These are phyloP conservation scores for Sebastes hubbsi DNA, from an alignment of 2,797 vertebrate genomes.

Conservation along the genomic window DNA sequence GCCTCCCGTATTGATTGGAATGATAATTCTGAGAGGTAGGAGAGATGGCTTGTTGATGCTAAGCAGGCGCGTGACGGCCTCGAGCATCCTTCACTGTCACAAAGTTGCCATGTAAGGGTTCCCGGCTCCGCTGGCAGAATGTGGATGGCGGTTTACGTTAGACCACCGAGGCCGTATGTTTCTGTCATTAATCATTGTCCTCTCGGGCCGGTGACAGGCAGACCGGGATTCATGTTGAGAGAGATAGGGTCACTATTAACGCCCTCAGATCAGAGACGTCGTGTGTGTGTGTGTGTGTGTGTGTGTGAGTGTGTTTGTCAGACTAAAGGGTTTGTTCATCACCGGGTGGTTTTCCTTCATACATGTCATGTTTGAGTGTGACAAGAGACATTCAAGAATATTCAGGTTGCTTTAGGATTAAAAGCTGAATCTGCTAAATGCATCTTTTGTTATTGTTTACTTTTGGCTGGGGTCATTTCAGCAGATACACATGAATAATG, in stretches of 20 bases:
- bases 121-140: conserved; percentile 50
- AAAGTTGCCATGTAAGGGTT: conserved; percentile 81
- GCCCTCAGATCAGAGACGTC: conserved; percentile 55
- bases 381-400: conserved; percentile 8
- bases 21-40: conserved; percentile 81
- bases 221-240: conserved; percentile 55
- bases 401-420: neutral
- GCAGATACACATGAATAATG: neutral
- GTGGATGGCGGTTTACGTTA: conserved; percentile 68
- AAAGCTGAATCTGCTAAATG: neutral
- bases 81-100: conserved; percentile 80
- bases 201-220: conserved; percentile 51
- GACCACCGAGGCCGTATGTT: conserved; percentile 72
- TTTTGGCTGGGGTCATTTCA: neutral
- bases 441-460: neutral
- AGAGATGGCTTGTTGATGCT: conserved; percentile 80
- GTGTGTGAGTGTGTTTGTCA: conserved; percentile 20
- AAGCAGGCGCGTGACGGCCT: conserved; percentile 69
- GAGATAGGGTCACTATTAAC: conserved; percentile 59
- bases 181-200: conserved; percentile 78
- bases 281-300: neutral
- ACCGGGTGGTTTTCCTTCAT: conserved; percentile 20
- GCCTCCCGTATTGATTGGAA: conserved; percentile 81
- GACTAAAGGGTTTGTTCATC: conserved; percentile 30
- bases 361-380: conserved; percentile 12